Evolutionary conservation across 2,888 invertebrate species (phyloP), one percentile per base, ranked within the genome.

Genomic region (Mechanitis mazaeus): DNA sequence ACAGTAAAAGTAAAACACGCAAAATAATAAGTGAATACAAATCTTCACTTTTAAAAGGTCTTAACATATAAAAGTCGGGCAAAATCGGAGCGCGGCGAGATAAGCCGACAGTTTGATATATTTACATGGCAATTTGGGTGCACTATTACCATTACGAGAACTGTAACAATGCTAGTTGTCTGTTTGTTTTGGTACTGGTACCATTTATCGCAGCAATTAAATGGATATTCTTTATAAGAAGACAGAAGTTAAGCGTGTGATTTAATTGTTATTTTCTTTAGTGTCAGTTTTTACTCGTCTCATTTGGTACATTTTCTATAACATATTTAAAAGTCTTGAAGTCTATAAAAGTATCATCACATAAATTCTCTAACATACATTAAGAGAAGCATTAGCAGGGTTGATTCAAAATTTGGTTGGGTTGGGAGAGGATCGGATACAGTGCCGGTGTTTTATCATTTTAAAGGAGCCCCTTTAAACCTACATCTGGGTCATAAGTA

Each of bases 101-200:
- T 66, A 64, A 64, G 60, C 66, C 57, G 45, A 53, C 47, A 45
- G 57, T 59, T 60, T 60, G 55, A 66, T 64, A 57, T 64, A 68
- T 68, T 64, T 62, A 61, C 59, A 64, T 64, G 12, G 59, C 64
- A 66, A 68, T 68, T 64, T 68, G 60, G 60, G 50, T 64, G 62
- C 61, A 64, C 58, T 57, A 33, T 55, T 60, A 64, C 47, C 54
- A 38, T 60, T 54, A 64, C 58, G 31, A 28, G 50, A 50, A 50
- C 50, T 50, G 50, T 50, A 50, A 50, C 31, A 50, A 50, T 50
- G 50, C 50, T 9, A 50, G 7, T 50, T 50, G 28, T 50, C 50
- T 50, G 50, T 31, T 50, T 50, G 5, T 47, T 50, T 50, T 31
- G 31, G 3, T 50, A 6, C 28, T 47, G 28, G 20, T 47, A 50